phyloP scores from a whole-genome alignment of 2,797 vertebrate species.

The Acipenser transmontanus region DNA sequence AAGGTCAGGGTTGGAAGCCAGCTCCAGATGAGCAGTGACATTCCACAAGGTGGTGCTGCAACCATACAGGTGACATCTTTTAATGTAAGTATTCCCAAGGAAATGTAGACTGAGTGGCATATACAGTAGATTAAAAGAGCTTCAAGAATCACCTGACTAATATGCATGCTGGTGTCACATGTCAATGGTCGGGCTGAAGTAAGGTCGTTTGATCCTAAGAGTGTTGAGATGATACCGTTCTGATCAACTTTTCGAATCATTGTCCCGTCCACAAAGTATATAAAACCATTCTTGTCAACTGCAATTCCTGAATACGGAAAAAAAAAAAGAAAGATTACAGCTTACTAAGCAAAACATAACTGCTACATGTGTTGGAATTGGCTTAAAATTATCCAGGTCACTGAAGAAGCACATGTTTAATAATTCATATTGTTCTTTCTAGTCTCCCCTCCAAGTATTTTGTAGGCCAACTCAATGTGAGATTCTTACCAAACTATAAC shows the following conservation, averaged over 20 bases:
- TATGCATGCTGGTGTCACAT: constrained; percentile 94
- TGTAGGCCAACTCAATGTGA: no score
- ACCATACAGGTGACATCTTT: constrained; percentile 3
- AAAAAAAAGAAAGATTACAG: constrained; percentile 20
- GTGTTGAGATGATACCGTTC: constrained; percentile 90
- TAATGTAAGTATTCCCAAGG: neutral
- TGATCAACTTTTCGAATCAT: constrained; percentile 95
- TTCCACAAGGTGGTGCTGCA: constrained; percentile 34
- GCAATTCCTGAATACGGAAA: constrained; percentile 71
- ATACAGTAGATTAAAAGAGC: neutral
- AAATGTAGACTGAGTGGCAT: neutral
- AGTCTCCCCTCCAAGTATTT: constrained; percentile 18
- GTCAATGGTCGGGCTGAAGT: constrained; percentile 88
- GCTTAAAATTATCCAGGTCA: constrained; percentile 73
- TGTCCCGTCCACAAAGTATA: constrained; percentile 96
- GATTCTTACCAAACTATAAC: no score
- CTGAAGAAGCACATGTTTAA: constrained; percentile 67
- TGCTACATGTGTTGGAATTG: constrained; percentile 68
- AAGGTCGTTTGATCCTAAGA: constrained; percentile 92
- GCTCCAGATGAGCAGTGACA: constrained; percentile 8
- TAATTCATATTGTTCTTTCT: constrained; percentile 64
- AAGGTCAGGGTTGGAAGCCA: neutral
- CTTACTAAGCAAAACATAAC: constrained; percentile 51
- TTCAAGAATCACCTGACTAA: constrained; percentile 78
- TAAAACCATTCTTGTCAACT: constrained; percentile 87